A percentile compares a stretch with the other conserved stretches of the same genome.
phyloP scores from a whole-genome alignment of 2,113 vertebrate genomes.

The Saguinus midas region DNA sequence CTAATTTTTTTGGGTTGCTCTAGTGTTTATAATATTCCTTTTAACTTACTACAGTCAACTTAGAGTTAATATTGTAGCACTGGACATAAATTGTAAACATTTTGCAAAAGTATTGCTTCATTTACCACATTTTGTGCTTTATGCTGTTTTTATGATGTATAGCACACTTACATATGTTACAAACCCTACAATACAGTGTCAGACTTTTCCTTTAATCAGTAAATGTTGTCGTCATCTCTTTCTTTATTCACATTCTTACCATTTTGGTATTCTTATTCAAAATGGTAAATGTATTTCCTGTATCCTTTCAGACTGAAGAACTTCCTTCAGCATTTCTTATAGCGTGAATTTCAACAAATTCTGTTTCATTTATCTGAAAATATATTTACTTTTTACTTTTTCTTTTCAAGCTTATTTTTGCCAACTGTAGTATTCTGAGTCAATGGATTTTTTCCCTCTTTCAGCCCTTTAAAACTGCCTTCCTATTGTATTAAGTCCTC shows the following conservation, averaged over 20 bases:
- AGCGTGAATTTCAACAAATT: background rate
- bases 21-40: slow-evolving; percentile 6
- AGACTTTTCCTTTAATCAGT: background rate
- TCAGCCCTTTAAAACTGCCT: background rate
- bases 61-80: background rate
- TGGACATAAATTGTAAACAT: background rate
- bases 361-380: slow-evolving; percentile 14
- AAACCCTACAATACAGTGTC: background rate
- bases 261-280: background rate
- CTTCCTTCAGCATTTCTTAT: background rate
- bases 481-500: background rate
- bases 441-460: background rate
- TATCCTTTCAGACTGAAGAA: background rate
- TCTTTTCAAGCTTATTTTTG: background rate
- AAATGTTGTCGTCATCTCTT: background rate
- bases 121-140: background rate
- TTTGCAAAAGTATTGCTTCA: background rate
- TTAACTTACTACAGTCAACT: background rate
- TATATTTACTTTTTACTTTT: background rate
- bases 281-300: background rate
- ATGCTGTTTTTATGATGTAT: background rate
- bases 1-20: background rate
- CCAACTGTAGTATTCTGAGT: background rate
- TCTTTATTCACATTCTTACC: background rate
- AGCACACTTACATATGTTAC: background rate